Percentiles rank a stretch among this genome's conserved stretches.
Conservation (phyloP, 53 echinoderm and acorn worm species). For the Stichopus horrens region DNA sequence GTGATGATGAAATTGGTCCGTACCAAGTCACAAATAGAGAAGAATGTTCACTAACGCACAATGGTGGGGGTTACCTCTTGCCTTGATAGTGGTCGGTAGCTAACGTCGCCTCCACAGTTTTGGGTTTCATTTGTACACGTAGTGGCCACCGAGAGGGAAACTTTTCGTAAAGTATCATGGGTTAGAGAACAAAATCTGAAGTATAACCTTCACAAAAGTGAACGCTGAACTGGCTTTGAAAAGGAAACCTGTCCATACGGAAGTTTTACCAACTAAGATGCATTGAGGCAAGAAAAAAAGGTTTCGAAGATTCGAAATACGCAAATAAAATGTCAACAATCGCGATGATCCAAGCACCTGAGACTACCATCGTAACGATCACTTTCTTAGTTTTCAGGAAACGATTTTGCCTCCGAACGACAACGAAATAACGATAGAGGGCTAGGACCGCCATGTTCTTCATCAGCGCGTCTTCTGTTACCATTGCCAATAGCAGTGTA, state of each 20-base stretch:
- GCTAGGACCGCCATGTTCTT: slow-evolving; percentile 25
- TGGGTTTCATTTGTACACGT: neutral
- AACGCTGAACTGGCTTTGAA: neutral
- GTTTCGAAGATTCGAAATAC: neutral
- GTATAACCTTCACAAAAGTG: neutral
- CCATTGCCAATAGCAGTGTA: neutral
- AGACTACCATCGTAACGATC: neutral
- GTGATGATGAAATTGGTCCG: slow-evolving; percentile 12
- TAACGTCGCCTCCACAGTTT: neutral
- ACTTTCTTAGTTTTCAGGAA: slow-evolving; percentile 12
- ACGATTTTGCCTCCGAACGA: slow-evolving; percentile 10
- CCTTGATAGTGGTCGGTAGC: neutral
- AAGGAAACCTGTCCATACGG: neutral
- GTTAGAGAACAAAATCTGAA: slow-evolving; percentile 15
- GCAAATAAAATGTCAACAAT: neutral
- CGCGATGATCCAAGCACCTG: neutral
- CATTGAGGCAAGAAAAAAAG: neutral
- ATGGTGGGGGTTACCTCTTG: neutral
- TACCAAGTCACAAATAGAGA: slow-evolving; percentile 3
- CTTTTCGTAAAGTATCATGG: slow-evolving; percentile 14
- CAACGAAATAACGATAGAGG: slow-evolving; percentile 27
- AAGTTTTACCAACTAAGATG: neutral
- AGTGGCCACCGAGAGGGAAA: neutral
- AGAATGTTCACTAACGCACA: neutral
- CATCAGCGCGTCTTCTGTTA: neutral